A percentile compares a stretch with the other conserved stretches of the same genome.
Evolutionary conservation across 2,113 vertebrate genomes (phyloP).

Genomic region (Barnardius zonarius): DNA sequence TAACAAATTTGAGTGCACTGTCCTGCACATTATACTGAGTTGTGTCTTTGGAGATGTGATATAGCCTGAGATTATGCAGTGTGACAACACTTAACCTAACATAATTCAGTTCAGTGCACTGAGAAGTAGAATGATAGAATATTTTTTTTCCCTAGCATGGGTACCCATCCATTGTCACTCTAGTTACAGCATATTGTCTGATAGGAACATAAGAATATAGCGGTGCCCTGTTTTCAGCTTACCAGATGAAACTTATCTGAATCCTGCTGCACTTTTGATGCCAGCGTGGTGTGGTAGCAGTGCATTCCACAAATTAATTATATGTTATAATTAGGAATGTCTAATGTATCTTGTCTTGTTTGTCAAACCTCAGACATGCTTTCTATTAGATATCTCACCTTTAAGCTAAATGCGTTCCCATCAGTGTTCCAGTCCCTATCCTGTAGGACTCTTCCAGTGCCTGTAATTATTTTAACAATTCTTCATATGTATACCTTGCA

Average conservation of each 20-base stretch:
- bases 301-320: constrained; percentile 18
- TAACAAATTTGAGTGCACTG: neutral
- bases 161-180: constrained; percentile 38
- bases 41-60: constrained; percentile 34
- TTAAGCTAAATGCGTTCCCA: neutral
- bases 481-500: neutral
- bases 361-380: neutral
- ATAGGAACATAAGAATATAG: constrained; percentile 16
- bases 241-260: neutral
- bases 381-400: neutral
- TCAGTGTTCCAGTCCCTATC: neutral
- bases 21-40: neutral
- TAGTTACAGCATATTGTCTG: neutral
- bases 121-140: constrained; percentile 26
- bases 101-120: constrained; percentile 56
- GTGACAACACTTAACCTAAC: constrained; percentile 62
- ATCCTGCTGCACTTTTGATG: constrained; percentile 16
- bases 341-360: constrained; percentile 17
- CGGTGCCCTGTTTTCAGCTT: neutral
- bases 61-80: constrained; percentile 48
- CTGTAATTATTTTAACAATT: neutral
- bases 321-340: constrained; percentile 4
- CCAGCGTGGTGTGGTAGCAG: neutral
- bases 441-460: constrained; percentile 6
- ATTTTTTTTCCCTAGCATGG: constrained; percentile 12